Percentiles rank a stretch among this genome's conserved stretches.
Conservation (phyloP, 2,797 vertebrate genomes). For the Neoniphon sammara region DNA sequence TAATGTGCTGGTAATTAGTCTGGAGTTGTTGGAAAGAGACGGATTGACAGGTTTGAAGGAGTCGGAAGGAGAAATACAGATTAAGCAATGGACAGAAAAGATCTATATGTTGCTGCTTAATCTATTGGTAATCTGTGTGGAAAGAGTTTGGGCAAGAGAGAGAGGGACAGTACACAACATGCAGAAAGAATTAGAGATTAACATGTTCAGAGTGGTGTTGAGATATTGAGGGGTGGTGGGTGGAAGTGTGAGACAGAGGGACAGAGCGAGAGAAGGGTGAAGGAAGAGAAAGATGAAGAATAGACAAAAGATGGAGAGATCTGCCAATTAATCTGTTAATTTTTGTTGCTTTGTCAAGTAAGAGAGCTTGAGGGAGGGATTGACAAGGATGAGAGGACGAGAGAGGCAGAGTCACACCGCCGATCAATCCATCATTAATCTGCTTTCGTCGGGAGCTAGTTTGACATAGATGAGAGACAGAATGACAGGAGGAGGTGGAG, state of each 20-base stretch:
- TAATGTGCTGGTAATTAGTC: slow-evolving; percentile 24
- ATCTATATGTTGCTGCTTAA: background rate
- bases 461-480: slow-evolving; percentile 11
- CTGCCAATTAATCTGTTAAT: slow-evolving; percentile 50
- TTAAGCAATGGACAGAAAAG: background rate
- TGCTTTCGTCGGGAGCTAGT: slow-evolving; percentile 6
- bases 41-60: slow-evolving; percentile 8
- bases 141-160: slow-evolving; percentile 3
- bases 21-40: slow-evolving; percentile 1
- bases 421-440: too few species aligned
- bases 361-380: slow-evolving; percentile 27
- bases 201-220: slow-evolving; percentile 32
- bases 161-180: background rate
- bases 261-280: slow-evolving; percentile 25
- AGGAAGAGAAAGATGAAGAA: slow-evolving; percentile 13
- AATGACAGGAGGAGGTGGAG: background rate
- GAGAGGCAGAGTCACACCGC: too few species aligned
- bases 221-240: slow-evolving; percentile 60
- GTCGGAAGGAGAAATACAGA: too few species aligned
- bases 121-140: slow-evolving; percentile 20
- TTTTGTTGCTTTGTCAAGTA: slow-evolving; percentile 52
- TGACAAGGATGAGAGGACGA: slow-evolving; percentile 2
- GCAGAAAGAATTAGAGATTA: slow-evolving; percentile 18
- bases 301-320: slow-evolving; percentile 37
- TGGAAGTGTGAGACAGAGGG: slow-evolving; percentile 70